Conservation (phyloP, 1,140 invertebrate genomes). For the Diploscapter pachys region DNA sequence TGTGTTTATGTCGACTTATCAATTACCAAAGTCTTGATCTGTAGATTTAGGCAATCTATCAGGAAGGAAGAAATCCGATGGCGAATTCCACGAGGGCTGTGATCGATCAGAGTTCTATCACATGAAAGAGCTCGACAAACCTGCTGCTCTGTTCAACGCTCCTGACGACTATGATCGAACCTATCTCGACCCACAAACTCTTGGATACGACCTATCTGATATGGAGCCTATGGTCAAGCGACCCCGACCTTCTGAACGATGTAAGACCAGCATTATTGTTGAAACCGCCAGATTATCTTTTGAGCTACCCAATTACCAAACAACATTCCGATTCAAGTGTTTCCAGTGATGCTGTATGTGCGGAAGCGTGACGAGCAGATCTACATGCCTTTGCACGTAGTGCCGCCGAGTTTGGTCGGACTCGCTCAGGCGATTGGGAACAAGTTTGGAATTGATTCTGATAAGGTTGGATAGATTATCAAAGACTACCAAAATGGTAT, state of each 20-base stretch:
- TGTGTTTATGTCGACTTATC: too few relatives aligned
- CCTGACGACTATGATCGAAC: slow-evolving; percentile 79
- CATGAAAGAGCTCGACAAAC: slow-evolving; percentile 88
- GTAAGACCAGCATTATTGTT: slow-evolving; percentile 48
- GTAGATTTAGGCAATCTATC: slow-evolving; percentile 32
- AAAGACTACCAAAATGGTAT: too few relatives aligned
- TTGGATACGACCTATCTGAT: slow-evolving; percentile 19
- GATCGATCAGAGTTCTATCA: slow-evolving; percentile 96
- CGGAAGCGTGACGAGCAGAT: slow-evolving; percentile 88
- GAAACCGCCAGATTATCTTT: slow-evolving; percentile 61
- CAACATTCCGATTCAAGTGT: too few relatives aligned
- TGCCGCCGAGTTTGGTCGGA: slow-evolving; percentile 83
- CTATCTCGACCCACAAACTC: slow-evolving; percentile 29
- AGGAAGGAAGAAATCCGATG: slow-evolving; percentile 87
- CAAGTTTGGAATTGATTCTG: slow-evolving; percentile 97
- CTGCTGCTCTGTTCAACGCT: slow-evolving; percentile 89
- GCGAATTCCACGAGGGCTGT: slow-evolving; percentile 87
- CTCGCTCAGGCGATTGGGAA: slow-evolving; percentile 91
- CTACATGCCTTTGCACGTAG: slow-evolving; percentile 89
- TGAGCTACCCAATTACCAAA: too few relatives aligned
- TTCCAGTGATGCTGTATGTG: slow-evolving; percentile 89
- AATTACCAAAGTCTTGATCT: too few relatives aligned
- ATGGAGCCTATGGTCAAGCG: slow-evolving; percentile 51
- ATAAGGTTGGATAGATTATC: slow-evolving; percentile 81
- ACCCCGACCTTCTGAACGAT: slow-evolving; percentile 48